Base-by-base conservation (phyloP, 37 sponge, comb jelly and placozoan species). In the Corticium candelabrum region DNA sequence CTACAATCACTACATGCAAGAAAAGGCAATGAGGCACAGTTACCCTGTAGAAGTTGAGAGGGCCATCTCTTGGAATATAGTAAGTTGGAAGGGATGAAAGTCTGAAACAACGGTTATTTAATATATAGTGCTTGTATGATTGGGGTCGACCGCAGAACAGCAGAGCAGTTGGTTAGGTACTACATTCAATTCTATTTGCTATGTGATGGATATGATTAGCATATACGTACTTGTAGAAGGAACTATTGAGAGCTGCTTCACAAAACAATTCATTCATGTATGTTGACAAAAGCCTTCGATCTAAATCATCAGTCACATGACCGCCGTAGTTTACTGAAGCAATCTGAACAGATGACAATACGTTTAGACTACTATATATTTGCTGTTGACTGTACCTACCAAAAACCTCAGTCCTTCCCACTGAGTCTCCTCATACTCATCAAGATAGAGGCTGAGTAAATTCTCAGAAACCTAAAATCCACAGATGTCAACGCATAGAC, bases 321-420 rank as follows among this genome's bases (percentile, higher is more conserved):
- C 99, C 99, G 32, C 99, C 99, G 79, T 99, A 99, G 75, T 92
- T 92, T 29, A 99, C 99, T 34, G 95, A 95, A 37, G 99, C 99
- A 82, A 99, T 93, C 93, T 93, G 76, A 1, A 74, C 73, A 70
- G 5, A 21, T n/a, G n/a, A n/a, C n/a, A n/a, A n/a, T n/a, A n/a
- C n/a, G n/a, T n/a, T n/a, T n/a, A n/a, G n/a, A n/a, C n/a, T n/a
- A n/a, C n/a, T n/a, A n/a, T n/a, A n/a, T n/a, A n/a, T n/a, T n/a
- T n/a, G n/a, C n/a, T n/a, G n/a, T n/a, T n/a, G n/a, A n/a, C n/a
- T n/a, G n/a, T n/a, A 1, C 89, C 86, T 70, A 93, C 90, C 81
- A 99, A 81, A 74, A 92, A 99, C 75, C 94, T 99, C 62, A 99
- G 95, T 27, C 95, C 95, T 68, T 99, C 99, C 99, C 99, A 99